phyloP scores from a whole-genome alignment of 2,888 invertebrate species.

The Mamestra brassicae region DNA sequence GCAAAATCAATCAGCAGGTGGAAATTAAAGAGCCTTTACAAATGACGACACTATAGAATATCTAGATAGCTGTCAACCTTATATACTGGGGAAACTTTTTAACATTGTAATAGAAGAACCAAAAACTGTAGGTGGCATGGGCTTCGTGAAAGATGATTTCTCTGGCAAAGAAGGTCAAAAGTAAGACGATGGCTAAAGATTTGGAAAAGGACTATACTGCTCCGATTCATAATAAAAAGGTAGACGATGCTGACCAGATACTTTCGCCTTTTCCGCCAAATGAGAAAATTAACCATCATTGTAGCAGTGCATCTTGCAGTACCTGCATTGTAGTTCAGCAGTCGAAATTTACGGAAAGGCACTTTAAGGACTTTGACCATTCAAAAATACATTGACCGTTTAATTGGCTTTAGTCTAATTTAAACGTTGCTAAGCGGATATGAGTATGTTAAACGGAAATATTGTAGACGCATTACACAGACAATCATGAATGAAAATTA shows the following conservation, averaged over 20 bases:
- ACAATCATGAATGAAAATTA: neutral
- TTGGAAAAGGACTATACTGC: no score
- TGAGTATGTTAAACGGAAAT: neutral
- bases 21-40: neutral
- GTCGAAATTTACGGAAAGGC: neutral
- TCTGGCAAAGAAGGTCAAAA: no score
- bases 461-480: constrained; percentile 1
- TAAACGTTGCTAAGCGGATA: constrained; percentile 1
- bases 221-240: no score
- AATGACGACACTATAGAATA: neutral
- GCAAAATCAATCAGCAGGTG: neutral
- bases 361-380: neutral
- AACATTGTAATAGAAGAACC: no score
- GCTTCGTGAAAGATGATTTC: no score
- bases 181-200: no score
- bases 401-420: neutral
- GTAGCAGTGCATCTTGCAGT: no score
- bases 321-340: neutral
- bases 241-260: no score
- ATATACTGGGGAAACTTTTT: no score
- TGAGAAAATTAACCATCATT: no score
- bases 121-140: no score
- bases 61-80: neutral
- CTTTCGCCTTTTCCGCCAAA: neutral
- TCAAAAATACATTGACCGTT: neutral